Evolutionary conservation across 2,888 invertebrate genomes (phyloP), one percentile per base, ranked within the genome.

Genomic region (Athetis lepigone): DNA sequence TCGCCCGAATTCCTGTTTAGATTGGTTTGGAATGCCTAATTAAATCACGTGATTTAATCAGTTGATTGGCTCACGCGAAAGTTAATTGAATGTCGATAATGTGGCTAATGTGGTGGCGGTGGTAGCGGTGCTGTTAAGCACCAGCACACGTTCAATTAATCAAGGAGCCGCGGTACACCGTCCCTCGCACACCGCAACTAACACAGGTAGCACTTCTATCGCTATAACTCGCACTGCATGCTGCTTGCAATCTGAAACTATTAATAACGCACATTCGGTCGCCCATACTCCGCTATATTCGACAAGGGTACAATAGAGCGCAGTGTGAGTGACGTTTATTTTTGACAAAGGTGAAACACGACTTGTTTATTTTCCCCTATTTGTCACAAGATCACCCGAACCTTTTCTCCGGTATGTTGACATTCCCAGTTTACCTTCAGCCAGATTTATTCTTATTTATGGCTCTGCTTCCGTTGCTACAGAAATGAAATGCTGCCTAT

Each of bases 1-100:
- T 61, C 18, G 2, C 19, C 13, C 29, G 13, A 52, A 52, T 37
- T 29, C 18, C 40, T 46, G 29, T n/a, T 54, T 42, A 40, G 29
- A 40, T 39, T 42, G 50, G 5, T 42, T 23, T 39, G 13, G 54
- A 59, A 45, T 39, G 16, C 23, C 49, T 71, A 64, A 74, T 78
- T 46, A 58, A 63, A 68, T 68, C 50, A 43, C 40, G 57, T 42
- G 57, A 75, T 75, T 39, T 46, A 59, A 65, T 57, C 56, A 57
- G 47, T 49, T 65, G 75, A 78, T 78, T 76, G 66, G 47, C 50
- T 63, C 42, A 57, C 54, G 66, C 62, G 60, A 70, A 75, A 70
- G 79, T 70, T 63, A 76, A 76, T 76, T 63, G 60, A 75, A 78
- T 70, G 46, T 58, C 62, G 45, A 70, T 75, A 67, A 76, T 76